These are phyloP conservation scores for Eleutherodactylus coqui DNA, from an alignment of 2,797 vertebrate species.

Conservation along the genomic window DNA sequence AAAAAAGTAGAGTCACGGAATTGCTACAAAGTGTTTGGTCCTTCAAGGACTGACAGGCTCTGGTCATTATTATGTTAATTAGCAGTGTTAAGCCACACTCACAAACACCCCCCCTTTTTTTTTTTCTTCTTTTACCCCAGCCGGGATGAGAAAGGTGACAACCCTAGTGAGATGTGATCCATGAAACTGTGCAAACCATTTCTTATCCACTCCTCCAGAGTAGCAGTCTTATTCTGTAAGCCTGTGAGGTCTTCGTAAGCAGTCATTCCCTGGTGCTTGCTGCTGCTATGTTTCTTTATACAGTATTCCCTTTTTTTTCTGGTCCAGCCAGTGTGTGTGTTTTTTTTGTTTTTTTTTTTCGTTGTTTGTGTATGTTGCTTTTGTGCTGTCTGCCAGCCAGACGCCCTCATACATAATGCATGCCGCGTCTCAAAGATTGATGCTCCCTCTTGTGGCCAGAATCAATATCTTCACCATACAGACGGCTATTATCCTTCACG, in stretches of 20 bases:
- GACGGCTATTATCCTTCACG: constrained; percentile 28
- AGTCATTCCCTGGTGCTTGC: background rate
- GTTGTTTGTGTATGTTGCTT: background rate
- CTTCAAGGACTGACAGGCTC: too few species aligned
- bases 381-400: background rate
- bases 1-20: too few species aligned
- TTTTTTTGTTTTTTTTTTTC: background rate
- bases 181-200: background rate
- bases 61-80: too few species aligned
- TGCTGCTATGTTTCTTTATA: background rate
- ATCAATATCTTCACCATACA: constrained; percentile 45
- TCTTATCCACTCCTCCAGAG: background rate
- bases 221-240: background rate
- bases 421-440: constrained; percentile 6
- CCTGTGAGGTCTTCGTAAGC: background rate
- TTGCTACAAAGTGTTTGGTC: too few species aligned
- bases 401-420: constrained; percentile 12
- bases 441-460: constrained; percentile 42
- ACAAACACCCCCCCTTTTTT: too few species aligned
- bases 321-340: background rate
- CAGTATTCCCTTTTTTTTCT: background rate
- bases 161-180: background rate
- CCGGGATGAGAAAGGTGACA: too few species aligned
- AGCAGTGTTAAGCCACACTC: too few species aligned
- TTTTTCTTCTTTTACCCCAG: too few species aligned